Conservation (phyloP, 2,797 vertebrate genomes). For the Erithacus rubecula region DNA sequence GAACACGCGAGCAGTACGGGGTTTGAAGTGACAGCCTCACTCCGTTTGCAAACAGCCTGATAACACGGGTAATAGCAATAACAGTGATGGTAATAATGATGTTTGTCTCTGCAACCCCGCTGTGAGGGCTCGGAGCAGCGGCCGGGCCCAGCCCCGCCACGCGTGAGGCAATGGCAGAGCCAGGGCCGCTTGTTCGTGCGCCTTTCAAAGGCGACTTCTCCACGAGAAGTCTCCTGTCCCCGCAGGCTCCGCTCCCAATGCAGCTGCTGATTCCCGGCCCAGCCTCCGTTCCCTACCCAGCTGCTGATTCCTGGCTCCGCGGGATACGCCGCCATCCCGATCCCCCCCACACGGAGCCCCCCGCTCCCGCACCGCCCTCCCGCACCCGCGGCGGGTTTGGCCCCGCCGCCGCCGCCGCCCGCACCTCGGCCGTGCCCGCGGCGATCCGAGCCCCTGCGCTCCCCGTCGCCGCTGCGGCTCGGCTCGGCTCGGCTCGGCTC, state of each 20-base stretch:
- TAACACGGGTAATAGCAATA: accelerated
- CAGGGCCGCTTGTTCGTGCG: accelerated
- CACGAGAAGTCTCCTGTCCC: neutral
- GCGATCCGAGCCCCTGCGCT: neutral
- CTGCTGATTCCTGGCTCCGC: neutral
- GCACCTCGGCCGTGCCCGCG: no score
- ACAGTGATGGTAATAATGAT: accelerated
- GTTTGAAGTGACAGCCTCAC: accelerated
- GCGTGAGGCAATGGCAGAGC: neutral
- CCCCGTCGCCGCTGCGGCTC: neutral
- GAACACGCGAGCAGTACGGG: accelerated
- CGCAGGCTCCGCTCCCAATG: neutral
- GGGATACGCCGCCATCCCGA: no score
- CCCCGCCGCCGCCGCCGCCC: no score
- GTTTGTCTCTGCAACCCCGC: neutral
- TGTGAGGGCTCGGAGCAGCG: neutral
- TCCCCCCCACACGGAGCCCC: neutral
- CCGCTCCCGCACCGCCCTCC: neutral
- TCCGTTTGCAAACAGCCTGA: neutral
- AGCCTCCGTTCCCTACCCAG: neutral
- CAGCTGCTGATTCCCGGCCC: neutral
- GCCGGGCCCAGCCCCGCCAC: neutral
- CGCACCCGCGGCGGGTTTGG: neutral
- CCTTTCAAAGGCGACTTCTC: neutral
- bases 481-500: neutral